Base-by-base conservation (phyloP, 2,888 invertebrate species). In the Cylloceria caligata region DNA sequence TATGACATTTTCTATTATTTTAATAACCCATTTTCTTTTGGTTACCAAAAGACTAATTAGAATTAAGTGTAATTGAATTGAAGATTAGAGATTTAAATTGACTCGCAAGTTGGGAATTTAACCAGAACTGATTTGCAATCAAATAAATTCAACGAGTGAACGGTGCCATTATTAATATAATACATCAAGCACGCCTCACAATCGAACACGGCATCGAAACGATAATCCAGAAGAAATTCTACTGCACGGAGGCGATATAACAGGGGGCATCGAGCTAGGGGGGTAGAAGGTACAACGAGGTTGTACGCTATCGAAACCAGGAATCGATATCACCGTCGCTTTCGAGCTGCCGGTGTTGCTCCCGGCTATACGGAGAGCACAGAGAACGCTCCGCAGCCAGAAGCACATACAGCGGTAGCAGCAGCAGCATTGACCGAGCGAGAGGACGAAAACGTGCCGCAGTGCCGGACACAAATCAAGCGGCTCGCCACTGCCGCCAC, bases 261-360 rank as follows among this genome's bases (percentile, higher is more conserved):
- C 52, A 13, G 24, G n/a, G n/a, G n/a, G n/a, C n/a, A n/a, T n/a
- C n/a, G n/a, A n/a, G n/a, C n/a, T n/a, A n/a, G 27, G 3, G 34
- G n/a, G 7, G 7, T 0, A 7, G 6, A 13, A 34, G n/a, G 57
- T 16, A 13, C 57, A 57, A 16, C 60, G 72, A 34, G 47, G 45
- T n/a, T 77, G 34, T 68, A 16, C 76, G 74, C 78, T 87, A 88
- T 88, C 89, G 80, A 85, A 84, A 83, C 73, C 72, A 82, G 83
- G 85, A 88, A 88, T 89, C 88, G 87, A 88, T 87, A 85, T 80
- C 82, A 57, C 67, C 73, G 83, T 67, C 85, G 85, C 85, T 86
- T 77, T 79, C 79, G 78, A 84, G 87, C 85, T 85, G 81, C 57
- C 60, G 72, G 34, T 72, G 45, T 75, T 65, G 80, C 74, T 74